Evolutionary conservation across 1,140 invertebrate species (phyloP), one percentile per base, ranked within the genome.

Genomic region (Drosophila santomea): DNA sequence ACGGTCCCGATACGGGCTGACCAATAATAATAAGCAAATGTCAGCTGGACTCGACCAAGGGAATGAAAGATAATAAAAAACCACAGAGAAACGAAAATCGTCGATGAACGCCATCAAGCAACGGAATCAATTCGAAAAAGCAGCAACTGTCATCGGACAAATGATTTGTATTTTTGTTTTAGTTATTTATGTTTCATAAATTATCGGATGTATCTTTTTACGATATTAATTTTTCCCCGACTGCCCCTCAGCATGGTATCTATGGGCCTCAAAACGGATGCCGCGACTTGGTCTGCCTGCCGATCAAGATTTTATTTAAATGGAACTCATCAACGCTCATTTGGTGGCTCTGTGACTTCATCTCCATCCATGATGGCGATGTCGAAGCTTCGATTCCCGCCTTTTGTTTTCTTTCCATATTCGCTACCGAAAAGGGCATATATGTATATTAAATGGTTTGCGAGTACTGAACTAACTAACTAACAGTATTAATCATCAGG

Each of bases 231-330:
- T 75, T 76, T 75, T 8, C 43, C 11, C 28, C 28, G 12, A 14
- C 41, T 35, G 57, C 28, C 38, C 41, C 73, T 39, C 64, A 68
- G 64, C 64, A 66, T 68, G 60, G 60, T 44, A 36, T 44, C 71
- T 51, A 59, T 41, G 59, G 38, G 44, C 12, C 48, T 20, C 38
- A 28, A 44, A 75, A 72, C 76, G 80, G 82, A 81, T 81, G 82
- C 78, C 74, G 60, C 50, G 36, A 51, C 57, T 44, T 57, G 58
- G 58, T 36, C 59, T 47, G 56, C 62, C 45, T 47, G 79, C 64
- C 68, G 86, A 90, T 90, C 86, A 90, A 90, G 86, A 90, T 90
- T 90, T 90, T 90, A 90, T 90, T 90, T 90, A 90, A 90, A 90
- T 90, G 85, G 85, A 90, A 90, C 74, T 90, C 85, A 90, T 90